Base-by-base conservation (phyloP, 1,140 invertebrate genomes). In the Hydropsyche tenuis region DNA sequence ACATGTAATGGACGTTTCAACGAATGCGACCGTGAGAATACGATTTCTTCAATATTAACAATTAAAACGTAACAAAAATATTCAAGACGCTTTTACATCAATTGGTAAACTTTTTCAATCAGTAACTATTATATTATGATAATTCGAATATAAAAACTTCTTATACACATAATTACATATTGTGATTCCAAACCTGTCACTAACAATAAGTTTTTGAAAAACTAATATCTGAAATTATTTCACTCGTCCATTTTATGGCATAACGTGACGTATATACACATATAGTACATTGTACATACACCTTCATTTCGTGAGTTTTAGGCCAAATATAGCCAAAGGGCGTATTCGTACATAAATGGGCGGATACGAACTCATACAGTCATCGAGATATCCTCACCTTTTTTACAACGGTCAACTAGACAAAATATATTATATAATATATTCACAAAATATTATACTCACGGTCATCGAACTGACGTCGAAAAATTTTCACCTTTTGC, bases 251-350 rank as follows among this genome's bases (percentile, higher is more conserved):
- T 46, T 3, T 46, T 12, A 12, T 12, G 45, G 45, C 45, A 46
- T 46, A n/a, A n/a, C n/a, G n/a, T n/a, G n/a, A n/a, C n/a, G 30
- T 37, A 37, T 37, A 37, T 48, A 14, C 14, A 48, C 14, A n/a
- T 7, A n/a, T 48, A 48, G 4, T 48, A 48, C 3, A 48, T 14
- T 4, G 30, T 37, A 37, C 30, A 9, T 37, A 9, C 30, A 20
- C 14, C 45, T 14, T 3, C 2, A 48, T 53, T 53, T 53, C 53
- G 53, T n/a, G 27, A 5, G 23, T 69, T 51, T 69, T 69, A 20
- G 66, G 46, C 6, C 66, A 69, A 27, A 53, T 12, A 69, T 48
- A 9, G 66, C 66, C 66, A 42, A 51, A 69, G 66, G 66, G 45
- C 22, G 1, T 20, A 20, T 53, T 20, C n/a, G 20, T 53, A 53